Percentiles rank a stretch among this genome's conserved stretches.
These are phyloP conservation scores for pig (Sus scrofa) DNA, from an alignment of 2,113 vertebrate genomes.

Conservation along the genomic window DNA sequence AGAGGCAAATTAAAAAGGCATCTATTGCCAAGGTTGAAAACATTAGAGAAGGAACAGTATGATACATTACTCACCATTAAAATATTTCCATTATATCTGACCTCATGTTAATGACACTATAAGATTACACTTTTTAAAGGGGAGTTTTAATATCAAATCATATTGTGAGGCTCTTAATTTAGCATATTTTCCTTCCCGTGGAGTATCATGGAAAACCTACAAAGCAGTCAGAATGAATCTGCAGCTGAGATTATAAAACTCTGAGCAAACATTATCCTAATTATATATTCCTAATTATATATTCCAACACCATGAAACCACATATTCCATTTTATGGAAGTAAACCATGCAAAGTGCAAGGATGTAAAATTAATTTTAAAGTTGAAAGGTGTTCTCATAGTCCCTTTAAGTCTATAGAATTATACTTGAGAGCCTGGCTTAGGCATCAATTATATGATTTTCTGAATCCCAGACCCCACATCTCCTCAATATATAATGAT, in stretches of 20 bases:
- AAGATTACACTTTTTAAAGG: background rate
- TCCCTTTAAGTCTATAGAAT: background rate
- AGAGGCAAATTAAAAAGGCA: slow-evolving; percentile 40
- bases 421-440: background rate
- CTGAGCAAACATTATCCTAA: background rate
- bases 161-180: slow-evolving; percentile 52
- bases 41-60: background rate
- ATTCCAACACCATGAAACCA: background rate
- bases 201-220: slow-evolving; percentile 47
- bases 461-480: background rate
- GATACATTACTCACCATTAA: slow-evolving; percentile 3
- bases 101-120: slow-evolving; percentile 1
- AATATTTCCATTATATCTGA: background rate
- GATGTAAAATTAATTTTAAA: slow-evolving; percentile 25
- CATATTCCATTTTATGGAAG: background rate
- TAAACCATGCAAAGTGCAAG: background rate
- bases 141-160: slow-evolving; percentile 21
- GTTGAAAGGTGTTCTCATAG: background rate
- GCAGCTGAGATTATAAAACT: slow-evolving; percentile 37
- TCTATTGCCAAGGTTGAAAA: background rate
- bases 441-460: background rate
- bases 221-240: slow-evolving; percentile 8
- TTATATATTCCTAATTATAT: slow-evolving; percentile 31
- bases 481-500: background rate
- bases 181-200: slow-evolving; percentile 9